Percentiles rank a stretch among this genome's conserved stretches.
Conservation (phyloP, 64 coral and sea anemone genomes). For the Catalaphyllia jardinei region DNA sequence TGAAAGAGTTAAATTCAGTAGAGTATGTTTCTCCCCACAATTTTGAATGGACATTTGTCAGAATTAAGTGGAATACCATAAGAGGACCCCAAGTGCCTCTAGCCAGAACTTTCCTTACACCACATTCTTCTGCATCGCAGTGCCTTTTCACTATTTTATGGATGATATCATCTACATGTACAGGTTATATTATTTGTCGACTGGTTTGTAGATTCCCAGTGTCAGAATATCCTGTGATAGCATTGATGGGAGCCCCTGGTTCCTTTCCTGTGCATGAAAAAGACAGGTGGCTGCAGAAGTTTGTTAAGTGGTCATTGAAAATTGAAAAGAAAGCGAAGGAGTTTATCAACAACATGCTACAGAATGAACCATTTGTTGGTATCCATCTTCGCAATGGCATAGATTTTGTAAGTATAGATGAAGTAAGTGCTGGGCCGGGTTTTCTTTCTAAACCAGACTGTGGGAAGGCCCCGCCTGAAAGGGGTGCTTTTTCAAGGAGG, state of each 20-base stretch:
- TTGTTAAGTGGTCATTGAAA: slow-evolving; percentile 77
- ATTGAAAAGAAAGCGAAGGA: slow-evolving; percentile 79
- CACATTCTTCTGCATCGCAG: too few relatives aligned
- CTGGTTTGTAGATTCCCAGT: slow-evolving; percentile 65
- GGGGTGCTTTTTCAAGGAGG: too few relatives aligned
- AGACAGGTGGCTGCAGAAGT: slow-evolving; percentile 88
- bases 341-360: slow-evolving; percentile 69
- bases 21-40: too few relatives aligned
- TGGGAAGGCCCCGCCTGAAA: too few relatives aligned
- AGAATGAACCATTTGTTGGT: slow-evolving; percentile 92
- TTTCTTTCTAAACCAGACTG: too few relatives aligned
- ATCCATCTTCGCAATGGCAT: slow-evolving; percentile 96
- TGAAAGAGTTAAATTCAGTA: too few relatives aligned
- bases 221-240: slow-evolving; percentile 82
- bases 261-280: slow-evolving; percentile 73
- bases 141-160: background rate
- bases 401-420: slow-evolving; percentile 84
- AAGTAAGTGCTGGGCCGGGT: too few relatives aligned
- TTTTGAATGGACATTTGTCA: too few relatives aligned
- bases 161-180: background rate
- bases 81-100: too few relatives aligned
- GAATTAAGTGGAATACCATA: too few relatives aligned
- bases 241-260: slow-evolving; percentile 96
- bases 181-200: background rate
- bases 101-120: too few relatives aligned